Percentiles rank a stretch among this genome's conserved stretches.
These are phyloP conservation scores for Poeciliopsis retropinna DNA, from an alignment of 2,113 vertebrate species.

Conservation along the genomic window DNA sequence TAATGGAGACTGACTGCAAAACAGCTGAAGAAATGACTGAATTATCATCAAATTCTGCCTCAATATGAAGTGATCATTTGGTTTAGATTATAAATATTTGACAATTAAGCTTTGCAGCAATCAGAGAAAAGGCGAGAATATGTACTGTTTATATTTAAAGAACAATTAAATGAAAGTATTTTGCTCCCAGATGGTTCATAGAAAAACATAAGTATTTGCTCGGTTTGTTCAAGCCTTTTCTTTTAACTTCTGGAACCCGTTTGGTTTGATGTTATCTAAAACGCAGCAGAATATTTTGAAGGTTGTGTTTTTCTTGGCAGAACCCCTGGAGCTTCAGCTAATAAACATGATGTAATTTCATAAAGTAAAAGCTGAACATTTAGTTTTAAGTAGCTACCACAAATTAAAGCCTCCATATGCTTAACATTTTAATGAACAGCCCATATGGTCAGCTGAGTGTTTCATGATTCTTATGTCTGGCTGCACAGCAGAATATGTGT, in stretches of 20 bases:
- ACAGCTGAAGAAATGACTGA: no score
- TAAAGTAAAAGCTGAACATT: neutral
- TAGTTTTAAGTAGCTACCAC: neutral
- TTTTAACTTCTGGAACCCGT: neutral
- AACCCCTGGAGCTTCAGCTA: neutral
- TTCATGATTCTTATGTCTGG: conserved; percentile 17
- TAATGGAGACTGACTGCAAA: no score
- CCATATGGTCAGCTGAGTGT: conserved; percentile 16
- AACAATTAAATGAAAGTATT: neutral
- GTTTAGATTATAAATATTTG: neutral
- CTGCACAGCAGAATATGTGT: conserved; percentile 19
- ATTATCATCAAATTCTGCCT: neutral
- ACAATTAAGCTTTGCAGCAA: neutral
- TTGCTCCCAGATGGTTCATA: neutral
- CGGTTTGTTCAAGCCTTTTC: neutral
- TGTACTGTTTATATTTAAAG: neutral
- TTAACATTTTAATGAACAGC: conserved; percentile 13
- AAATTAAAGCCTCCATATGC: conserved; percentile 12
- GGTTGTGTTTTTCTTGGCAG: neutral
- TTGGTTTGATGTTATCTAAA: neutral
- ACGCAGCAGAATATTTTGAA: neutral
- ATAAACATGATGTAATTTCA: conserved; percentile 3
- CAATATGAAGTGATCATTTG: neutral
- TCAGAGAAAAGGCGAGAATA: neutral
- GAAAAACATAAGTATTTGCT: neutral